Conservation (phyloP, 2,113 vertebrate genomes). For the Ivindomyrus marchei region DNA sequence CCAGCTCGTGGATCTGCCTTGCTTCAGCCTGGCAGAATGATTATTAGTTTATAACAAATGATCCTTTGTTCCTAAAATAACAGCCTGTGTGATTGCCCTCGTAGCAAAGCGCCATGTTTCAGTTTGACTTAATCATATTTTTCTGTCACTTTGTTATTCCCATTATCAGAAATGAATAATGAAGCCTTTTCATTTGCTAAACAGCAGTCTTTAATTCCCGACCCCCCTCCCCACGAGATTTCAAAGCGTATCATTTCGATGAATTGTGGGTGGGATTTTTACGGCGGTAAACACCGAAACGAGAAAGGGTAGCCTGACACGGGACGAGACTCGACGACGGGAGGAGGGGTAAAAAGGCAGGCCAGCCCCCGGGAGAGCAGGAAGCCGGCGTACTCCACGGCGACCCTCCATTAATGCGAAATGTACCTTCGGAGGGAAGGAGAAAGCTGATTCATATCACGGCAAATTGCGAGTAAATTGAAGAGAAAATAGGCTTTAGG, state of each 20-base stretch:
- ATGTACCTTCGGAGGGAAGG: background rate
- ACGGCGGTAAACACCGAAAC: background rate
- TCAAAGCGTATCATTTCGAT: background rate
- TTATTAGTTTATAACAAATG: conserved; percentile 9
- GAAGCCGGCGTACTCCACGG: background rate
- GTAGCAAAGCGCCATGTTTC: conserved; percentile 31
- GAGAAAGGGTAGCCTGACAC: conserved; percentile 3
- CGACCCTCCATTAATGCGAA: background rate
- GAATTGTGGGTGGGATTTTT: background rate
- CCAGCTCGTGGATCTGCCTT: background rate
- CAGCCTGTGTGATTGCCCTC: conserved; percentile 26
- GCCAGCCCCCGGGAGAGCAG: too few relatives aligned
- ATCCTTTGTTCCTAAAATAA: conserved; percentile 19
- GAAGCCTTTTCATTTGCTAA: conserved; percentile 18
- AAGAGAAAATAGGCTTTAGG: conserved; percentile 10
- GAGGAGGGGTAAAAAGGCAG: background rate
- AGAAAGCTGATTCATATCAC: background rate
- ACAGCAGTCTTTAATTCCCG: background rate
- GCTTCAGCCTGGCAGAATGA: background rate
- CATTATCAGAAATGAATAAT: conserved; percentile 18
- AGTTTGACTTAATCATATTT: conserved; percentile 41
- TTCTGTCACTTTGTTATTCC: conserved; percentile 19
- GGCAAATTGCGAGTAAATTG: background rate
- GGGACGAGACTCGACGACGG: background rate
- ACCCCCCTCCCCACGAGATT: background rate